Evolutionary conservation across 2,113 vertebrate species (phyloP).

Genomic region (Tupaia tana): DNA sequence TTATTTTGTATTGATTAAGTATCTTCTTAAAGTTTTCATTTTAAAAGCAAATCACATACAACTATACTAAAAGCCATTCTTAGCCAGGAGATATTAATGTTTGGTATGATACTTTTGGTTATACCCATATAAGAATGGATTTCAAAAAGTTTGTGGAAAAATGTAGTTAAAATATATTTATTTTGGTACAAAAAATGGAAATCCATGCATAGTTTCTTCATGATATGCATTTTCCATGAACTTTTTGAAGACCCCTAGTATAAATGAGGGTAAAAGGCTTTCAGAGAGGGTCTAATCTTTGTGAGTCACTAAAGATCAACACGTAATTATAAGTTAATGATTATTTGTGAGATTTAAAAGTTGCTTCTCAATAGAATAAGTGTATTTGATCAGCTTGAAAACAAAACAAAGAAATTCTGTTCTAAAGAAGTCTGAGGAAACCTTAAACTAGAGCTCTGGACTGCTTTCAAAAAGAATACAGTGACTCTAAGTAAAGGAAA

Average conservation of each 20-base stretch:
- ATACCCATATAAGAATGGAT: not conserved
- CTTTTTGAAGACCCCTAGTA: not conserved
- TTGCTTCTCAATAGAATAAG: not conserved
- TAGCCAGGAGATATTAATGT: not conserved
- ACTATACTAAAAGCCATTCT: not conserved
- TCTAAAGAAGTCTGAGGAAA: conserved; percentile 5
- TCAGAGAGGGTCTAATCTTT: not conserved
- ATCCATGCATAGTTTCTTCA: too few relatives aligned
- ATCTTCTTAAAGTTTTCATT: not conserved
- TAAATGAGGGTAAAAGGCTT: not conserved
- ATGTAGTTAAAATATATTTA: too few relatives aligned
- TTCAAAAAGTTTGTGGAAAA: too few relatives aligned
- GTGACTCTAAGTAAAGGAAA: conserved; percentile 35
- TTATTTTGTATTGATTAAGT: not conserved
- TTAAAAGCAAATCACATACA: conserved; percentile 36
- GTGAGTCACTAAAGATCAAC: not conserved
- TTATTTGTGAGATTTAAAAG: conserved; percentile 1
- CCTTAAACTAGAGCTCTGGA: not conserved
- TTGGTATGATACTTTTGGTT: not conserved
- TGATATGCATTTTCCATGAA: too few relatives aligned
- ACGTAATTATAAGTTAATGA: conserved; percentile 15
- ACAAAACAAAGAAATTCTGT: conserved; percentile 11
- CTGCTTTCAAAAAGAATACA: not conserved
- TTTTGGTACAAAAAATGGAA: too few relatives aligned
- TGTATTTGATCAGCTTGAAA: not conserved